These are phyloP conservation scores for Uria aalge DNA, from an alignment of 2,113 vertebrate genomes.

Conservation along the genomic window DNA sequence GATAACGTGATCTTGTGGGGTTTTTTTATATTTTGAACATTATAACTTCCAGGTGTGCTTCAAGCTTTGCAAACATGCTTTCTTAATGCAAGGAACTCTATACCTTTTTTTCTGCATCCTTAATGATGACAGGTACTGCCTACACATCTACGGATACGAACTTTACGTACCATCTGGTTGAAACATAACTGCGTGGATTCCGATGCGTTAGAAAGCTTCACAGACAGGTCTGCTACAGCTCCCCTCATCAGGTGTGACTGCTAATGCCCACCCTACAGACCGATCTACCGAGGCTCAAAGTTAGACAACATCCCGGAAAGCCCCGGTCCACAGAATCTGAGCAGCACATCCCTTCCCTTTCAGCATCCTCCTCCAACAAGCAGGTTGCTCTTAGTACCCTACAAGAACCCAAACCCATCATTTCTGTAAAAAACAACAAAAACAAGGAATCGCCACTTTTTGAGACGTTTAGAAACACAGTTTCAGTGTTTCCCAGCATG, in stretches of 20 bases:
- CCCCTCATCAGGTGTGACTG: not conserved
- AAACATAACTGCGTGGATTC: not conserved
- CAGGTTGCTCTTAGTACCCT: not conserved
- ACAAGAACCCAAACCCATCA: not conserved
- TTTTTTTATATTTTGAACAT: constrained; percentile 18
- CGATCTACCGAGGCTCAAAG: not conserved
- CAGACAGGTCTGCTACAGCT: not conserved
- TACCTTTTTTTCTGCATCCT: not conserved
- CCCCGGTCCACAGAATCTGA: accelerated
- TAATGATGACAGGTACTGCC: not conserved
- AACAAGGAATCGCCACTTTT: not conserved
- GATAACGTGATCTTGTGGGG: not conserved
- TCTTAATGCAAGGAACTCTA: constrained; percentile 36
- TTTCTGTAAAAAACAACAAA: not conserved
- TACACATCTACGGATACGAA: not conserved
- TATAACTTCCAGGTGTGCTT: constrained; percentile 36
- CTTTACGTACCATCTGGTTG: not conserved
- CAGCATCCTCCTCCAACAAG: not conserved
- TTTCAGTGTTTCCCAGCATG: not conserved
- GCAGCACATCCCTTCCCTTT: not conserved
- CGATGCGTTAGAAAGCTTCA: not conserved
- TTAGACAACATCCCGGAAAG: not conserved
- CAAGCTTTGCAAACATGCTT: constrained; percentile 23
- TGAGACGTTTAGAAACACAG: not conserved
- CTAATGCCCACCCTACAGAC: not conserved